These are phyloP conservation scores for Campaea margaritaria DNA, from an alignment of 2,888 invertebrate species.

Conservation along the genomic window DNA sequence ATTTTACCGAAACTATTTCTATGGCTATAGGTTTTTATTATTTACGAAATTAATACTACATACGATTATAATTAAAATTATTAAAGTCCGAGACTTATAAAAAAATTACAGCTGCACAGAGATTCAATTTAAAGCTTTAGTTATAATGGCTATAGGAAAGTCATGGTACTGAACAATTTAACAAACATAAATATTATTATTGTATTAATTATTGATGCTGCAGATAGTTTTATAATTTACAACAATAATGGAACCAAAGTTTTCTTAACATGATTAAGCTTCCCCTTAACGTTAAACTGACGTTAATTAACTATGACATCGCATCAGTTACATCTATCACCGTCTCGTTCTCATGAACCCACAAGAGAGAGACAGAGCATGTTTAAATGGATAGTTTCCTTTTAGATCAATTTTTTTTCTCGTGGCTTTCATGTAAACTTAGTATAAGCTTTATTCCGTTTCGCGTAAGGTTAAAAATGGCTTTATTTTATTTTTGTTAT, in stretches of 20 bases:
- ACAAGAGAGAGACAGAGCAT: constrained; percentile 47
- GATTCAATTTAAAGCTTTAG: too few relatives aligned
- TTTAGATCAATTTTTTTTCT: constrained; percentile 40
- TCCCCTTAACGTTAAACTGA: constrained; percentile 66
- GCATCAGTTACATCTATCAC: constrained; percentile 66
- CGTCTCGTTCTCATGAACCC: constrained; percentile 51
- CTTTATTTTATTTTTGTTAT: constrained; percentile 1
- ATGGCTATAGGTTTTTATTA: too few relatives aligned
- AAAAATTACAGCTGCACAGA: too few relatives aligned
- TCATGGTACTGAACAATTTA: too few relatives aligned
- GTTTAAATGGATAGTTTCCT: constrained; percentile 62
- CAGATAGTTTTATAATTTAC: constrained; percentile 9
- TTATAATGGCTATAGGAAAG: too few relatives aligned
- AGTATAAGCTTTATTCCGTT: constrained; percentile 1
- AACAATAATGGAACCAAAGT: neutral
- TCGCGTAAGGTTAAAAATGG: constrained; percentile 18
- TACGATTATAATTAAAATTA: too few relatives aligned
- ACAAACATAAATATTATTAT: too few relatives aligned
- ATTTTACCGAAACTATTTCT: too few relatives aligned
- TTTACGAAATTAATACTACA: too few relatives aligned
- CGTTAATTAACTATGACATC: constrained; percentile 76
- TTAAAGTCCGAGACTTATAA: too few relatives aligned
- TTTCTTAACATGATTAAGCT: constrained; percentile 26
- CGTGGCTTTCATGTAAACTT: constrained; percentile 9
- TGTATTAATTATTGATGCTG: too few relatives aligned